Evolutionary conservation across 2,113 vertebrate species (phyloP).

Genomic region (Puntigrus tetrazona): DNA sequence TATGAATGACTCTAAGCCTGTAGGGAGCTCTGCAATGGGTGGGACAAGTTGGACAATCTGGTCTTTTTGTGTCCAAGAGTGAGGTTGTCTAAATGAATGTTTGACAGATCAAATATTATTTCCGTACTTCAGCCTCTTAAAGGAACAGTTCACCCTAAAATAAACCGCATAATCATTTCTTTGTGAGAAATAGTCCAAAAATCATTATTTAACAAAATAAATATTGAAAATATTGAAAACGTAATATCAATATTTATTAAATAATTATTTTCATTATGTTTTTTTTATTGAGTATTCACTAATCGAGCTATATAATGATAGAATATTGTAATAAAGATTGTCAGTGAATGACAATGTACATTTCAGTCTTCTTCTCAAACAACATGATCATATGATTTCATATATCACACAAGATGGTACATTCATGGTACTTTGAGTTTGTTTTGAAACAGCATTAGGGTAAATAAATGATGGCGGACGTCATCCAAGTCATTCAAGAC

Average conservation of each 20-base stretch:
- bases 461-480: neutral
- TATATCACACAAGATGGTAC: neutral
- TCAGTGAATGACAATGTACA: neutral
- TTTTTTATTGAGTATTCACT: neutral
- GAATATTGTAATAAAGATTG: neutral
- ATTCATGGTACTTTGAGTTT: neutral
- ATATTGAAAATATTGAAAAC: neutral
- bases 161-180: neutral
- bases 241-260: neutral
- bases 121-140: neutral
- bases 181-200: neutral
- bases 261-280: neutral
- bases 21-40: constrained; percentile 16
- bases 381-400: neutral
- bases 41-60: neutral
- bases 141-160: neutral
- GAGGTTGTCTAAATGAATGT: neutral
- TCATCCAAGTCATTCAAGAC: neutral
- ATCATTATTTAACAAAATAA: neutral
- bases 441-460: neutral
- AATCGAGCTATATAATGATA: neutral
- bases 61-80: constrained; percentile 13
- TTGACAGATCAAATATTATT: neutral
- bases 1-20: constrained; percentile 15
- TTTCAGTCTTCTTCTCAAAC: neutral